Conservation (phyloP, 2,113 vertebrate species). For the Tragelaphus scriptus region DNA sequence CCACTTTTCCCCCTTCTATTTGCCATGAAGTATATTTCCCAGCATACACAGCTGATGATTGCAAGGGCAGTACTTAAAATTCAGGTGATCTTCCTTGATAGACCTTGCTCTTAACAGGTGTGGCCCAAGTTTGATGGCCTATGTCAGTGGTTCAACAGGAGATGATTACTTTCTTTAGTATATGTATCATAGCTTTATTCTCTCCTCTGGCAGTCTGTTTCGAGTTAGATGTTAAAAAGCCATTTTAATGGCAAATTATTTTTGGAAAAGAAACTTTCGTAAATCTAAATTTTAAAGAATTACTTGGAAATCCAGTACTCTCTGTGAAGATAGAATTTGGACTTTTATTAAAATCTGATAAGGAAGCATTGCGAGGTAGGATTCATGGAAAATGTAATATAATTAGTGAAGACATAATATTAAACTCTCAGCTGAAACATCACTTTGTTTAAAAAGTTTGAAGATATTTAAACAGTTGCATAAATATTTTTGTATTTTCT, state of each 20-base stretch:
- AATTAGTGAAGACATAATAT: background rate
- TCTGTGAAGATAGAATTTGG: background rate
- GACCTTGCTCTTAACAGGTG: background rate
- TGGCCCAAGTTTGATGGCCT: background rate
- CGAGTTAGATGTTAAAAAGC: background rate
- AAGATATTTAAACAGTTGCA: background rate
- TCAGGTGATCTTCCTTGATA: background rate
- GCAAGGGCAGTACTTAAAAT: background rate
- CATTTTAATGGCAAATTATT: background rate
- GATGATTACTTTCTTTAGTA: background rate
- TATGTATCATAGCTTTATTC: background rate
- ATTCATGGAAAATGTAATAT: background rate
- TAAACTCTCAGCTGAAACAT: fast-evolving
- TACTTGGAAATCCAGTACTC: background rate
- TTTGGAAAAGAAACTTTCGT: background rate
- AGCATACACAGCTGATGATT: background rate
- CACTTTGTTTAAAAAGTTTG: background rate
- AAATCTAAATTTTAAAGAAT: background rate
- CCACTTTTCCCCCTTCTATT: background rate
- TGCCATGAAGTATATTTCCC: background rate
- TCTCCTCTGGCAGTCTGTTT: background rate
- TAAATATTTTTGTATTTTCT: background rate
- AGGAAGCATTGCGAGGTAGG: background rate
- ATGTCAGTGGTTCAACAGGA: background rate
- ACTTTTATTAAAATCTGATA: background rate